Evolutionary conservation across 2,113 vertebrate genomes (phyloP), one percentile per base, ranked within the genome.

Genomic region (Pycnonotus jocosus): DNA sequence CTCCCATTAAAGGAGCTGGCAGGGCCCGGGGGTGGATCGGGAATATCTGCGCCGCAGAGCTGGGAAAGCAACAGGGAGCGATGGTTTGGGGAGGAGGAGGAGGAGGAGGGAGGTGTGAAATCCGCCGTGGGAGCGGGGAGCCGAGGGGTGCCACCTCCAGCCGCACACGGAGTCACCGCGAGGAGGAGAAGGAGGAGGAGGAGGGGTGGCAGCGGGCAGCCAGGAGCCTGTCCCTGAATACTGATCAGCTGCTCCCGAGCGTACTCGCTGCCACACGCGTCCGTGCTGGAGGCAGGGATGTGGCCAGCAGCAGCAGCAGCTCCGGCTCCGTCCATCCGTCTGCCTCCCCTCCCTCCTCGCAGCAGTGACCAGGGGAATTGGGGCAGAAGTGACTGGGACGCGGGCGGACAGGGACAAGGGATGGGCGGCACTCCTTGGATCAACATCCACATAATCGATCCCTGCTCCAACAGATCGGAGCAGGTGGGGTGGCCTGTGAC

Each of bases 301-400:
- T 12, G 19, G 56, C n/a, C 12, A 3, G 35, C 38, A 38, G 38
- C 38, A n/a, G n/a, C 78, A 6, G 7, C 3, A 20, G 30, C 42
- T 17, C 11, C 23, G 10, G 1, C 51, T 31, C 24, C 80, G 7
- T 53, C 88, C 45, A 25, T 18, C 53, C 64, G 1, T 1, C 44
- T 37, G 33, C 57, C 72, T 30, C 48, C 42, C 45, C 21, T 38
- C 48, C 31, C 47, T 60, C 30, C 37, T 44, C 12, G 22, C 8
- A 0, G 53, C 69, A 21, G 50, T 35, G 48, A 42, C 62, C 1
- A 6, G 12, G 66, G 94, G 90, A 95, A 88, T 65, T 94, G 82
- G 92, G 93, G 94, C 93, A 96, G 95, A 92, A 95, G 60, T 64
- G 90, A 92, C 28, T 31, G 86, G 53, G 58, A 86, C 23, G 1